A percentile compares a stretch with the other conserved stretches of the same genome.
Conservation (phyloP, 2,113 vertebrate genomes). For the Chaenogobius annularis region DNA sequence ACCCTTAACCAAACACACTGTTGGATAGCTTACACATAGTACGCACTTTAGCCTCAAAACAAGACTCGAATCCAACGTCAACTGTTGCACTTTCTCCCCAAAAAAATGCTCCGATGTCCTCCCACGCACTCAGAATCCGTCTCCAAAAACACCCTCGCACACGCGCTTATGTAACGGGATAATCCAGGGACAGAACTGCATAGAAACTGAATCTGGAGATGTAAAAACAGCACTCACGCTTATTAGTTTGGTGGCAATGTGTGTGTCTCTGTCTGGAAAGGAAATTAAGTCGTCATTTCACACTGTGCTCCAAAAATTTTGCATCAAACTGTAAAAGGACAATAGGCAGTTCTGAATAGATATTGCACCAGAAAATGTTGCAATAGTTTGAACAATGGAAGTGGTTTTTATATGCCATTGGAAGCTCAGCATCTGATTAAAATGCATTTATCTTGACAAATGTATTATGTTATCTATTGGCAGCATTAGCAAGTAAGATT, state of each 20-base stretch:
- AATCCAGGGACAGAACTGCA: conserved; percentile 41
- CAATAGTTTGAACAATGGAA: not conserved
- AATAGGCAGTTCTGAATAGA: not conserved
- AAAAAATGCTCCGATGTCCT: conserved; percentile 29
- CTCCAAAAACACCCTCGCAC: conserved; percentile 43
- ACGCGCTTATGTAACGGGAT: conserved; percentile 45
- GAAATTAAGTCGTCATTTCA: not conserved
- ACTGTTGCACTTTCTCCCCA: conserved; percentile 21
- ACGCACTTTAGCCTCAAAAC: conserved; percentile 45
- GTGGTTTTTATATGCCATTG: not conserved
- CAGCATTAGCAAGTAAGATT: not conserved
- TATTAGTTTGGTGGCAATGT: not conserved
- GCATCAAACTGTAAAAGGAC: not conserved
- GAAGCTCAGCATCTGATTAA: not conserved
- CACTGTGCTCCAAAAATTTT: not conserved
- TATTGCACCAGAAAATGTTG: conserved; percentile 1
- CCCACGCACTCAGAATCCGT: conserved; percentile 39
- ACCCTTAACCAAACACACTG: conserved; percentile 47
- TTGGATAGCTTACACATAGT: conserved; percentile 47
- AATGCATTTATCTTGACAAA: not conserved
- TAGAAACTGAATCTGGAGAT: conserved; percentile 20
- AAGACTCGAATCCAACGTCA: conserved; percentile 19
- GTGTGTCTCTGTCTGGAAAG: not conserved
- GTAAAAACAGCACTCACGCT: conserved; percentile 15
- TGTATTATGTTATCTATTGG: no score